Base-by-base conservation (phyloP, 2,797 vertebrate genomes). In the Pseudochirops corinnae region DNA sequence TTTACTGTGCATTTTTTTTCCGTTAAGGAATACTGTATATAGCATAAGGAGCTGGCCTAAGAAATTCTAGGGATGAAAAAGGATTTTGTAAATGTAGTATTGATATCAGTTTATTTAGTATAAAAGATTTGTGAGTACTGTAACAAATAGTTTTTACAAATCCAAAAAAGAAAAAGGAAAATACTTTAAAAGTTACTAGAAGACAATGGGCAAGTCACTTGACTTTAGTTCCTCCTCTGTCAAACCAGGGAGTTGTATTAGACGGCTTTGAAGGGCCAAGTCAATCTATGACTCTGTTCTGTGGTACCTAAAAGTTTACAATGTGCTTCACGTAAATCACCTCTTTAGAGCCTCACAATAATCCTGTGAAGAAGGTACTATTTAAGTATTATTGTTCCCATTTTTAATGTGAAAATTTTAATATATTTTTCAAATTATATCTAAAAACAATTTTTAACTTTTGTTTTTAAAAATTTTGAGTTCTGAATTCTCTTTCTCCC, bases 81-180 rank as follows among this genome's bases (percentile, higher is more conserved):
- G 98, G 98, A 98, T 98, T 55, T 55, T 99, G 97, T 98, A 99
- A 99, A 99, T 98, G 99, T 98, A 98, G 99, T 99, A 99, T 98
- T 97, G 97, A 97, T 99, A 99, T 99, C 99, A 99, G 98, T 98
- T 98, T 99, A 98, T 98, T 99, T 98, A 99, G 99, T 99, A 99
- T 99, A 99, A 99, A 99, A 99, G 90, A 94, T 97, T 98, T 98
- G 98, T 98, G 97, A 97, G 97, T 98, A 99, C 99, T 99, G 99
- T 99, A 98, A 98, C 99, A 99, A 99, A 99, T 99, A 99, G 98
- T 99, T 99, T 99, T 99, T 99, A 99, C 99, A 99, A 98, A 97
- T 98, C 92, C 93, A 97, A 97, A 98, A 96, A 97, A 26, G 99
- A 99, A 55, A 55, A 55, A 55, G 53, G 12, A 14, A 55, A 55